Percentiles rank a stretch among this genome's conserved stretches.
Conservation (phyloP, 2,888 invertebrate species). For the Eurytoma adleriae region DNA sequence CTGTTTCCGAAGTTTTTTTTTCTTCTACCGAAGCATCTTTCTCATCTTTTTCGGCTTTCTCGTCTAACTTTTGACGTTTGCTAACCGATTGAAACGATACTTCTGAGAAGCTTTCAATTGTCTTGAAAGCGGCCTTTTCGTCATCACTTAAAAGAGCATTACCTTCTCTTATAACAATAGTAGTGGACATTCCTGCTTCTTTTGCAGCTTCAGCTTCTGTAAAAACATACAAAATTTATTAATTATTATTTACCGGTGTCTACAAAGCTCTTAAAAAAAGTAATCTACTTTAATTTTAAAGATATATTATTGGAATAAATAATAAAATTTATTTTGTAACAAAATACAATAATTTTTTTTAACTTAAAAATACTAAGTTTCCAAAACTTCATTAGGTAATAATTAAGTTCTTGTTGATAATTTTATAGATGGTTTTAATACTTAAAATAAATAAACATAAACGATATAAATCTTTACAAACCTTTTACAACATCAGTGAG, state of each 20-base stretch:
- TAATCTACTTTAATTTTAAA: neutral
- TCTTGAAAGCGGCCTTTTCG: constrained; percentile 78
- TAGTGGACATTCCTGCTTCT: constrained; percentile 83
- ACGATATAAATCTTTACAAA: constrained; percentile 67
- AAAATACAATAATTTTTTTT: neutral
- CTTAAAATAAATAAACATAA: neutral
- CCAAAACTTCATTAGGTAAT: neutral
- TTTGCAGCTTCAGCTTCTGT: constrained; percentile 91
- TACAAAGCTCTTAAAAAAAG: neutral
- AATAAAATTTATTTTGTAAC: neutral
- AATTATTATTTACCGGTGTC: neutral
- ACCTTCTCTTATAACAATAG: constrained; percentile 87
- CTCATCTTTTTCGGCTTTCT: constrained; percentile 47
- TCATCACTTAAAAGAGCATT: constrained; percentile 84
- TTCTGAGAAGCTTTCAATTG: constrained; percentile 81
- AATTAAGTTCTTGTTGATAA: neutral
- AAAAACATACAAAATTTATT: constrained; percentile 32
- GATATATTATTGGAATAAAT: neutral
- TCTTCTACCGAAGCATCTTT: constrained; percentile 47
- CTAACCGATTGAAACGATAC: constrained; percentile 73
- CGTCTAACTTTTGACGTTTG: constrained; percentile 72
- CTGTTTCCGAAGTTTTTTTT: constrained; percentile 31
- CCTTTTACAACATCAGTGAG: constrained; percentile 91
- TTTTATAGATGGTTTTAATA: neutral
- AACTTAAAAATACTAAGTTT: neutral